phyloP scores from a whole-genome alignment of 2,113 vertebrate species.

The Saguinus imperator region DNA sequence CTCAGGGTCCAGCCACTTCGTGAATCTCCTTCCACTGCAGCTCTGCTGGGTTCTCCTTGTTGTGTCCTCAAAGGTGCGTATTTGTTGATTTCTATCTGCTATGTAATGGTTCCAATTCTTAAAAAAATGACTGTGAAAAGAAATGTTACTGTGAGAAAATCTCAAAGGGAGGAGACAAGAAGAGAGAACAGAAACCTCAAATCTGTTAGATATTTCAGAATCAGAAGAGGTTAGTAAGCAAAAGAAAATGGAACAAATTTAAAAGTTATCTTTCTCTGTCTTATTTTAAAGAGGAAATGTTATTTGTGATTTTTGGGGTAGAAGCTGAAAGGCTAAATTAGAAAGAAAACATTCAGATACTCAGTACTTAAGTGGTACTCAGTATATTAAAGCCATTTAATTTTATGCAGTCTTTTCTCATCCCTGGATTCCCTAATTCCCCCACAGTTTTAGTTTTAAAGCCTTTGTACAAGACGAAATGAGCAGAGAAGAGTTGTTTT shows the following conservation, averaged over 20 bases:
- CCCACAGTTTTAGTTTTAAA: conserved; percentile 84
- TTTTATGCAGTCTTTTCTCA: conserved; percentile 52
- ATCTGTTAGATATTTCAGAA: neutral
- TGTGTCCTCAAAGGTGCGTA: neutral
- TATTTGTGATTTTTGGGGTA: neutral
- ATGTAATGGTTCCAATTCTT: neutral
- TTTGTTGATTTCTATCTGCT: neutral
- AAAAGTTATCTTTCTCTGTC: neutral
- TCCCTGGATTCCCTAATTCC: conserved; percentile 53
- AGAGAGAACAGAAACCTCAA: neutral
- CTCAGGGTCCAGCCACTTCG: neutral
- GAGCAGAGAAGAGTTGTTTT: conserved; percentile 79
- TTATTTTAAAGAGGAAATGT: neutral
- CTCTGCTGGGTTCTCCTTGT: neutral
- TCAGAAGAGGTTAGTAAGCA: neutral
- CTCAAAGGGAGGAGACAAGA: neutral
- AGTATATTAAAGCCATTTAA: conserved; percentile 52
- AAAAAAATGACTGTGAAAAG: neutral
- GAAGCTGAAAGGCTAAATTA: neutral
- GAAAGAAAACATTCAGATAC: conserved; percentile 46
- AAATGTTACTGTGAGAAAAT: conserved; percentile 15
- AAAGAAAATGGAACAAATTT: conserved; percentile 1
- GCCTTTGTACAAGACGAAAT: conserved; percentile 74
- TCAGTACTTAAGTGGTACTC: neutral
- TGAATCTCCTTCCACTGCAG: neutral